Evolutionary conservation across 92 coral and sea anemone genomes (phyloP), one percentile per base, ranked within the genome.

Genomic region (Galaxea fascicularis): DNA sequence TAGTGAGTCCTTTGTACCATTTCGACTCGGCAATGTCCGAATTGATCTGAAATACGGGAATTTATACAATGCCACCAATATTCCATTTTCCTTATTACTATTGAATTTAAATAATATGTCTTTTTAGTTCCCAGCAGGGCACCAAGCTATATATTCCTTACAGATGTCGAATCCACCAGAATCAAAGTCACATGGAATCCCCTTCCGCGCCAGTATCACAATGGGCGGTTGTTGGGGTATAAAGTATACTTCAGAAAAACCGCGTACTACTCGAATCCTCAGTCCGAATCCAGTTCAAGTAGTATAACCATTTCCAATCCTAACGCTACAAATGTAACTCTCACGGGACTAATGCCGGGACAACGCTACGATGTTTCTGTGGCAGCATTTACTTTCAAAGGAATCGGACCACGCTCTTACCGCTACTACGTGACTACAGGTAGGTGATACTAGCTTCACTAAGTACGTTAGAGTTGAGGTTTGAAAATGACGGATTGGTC

Each of bases 141-240:
- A 45, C 77, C 77, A 0, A 49, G 21, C 15, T 13, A 16, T 27
- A 22, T 47, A 25, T 13, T 31, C 22, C 8, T 49, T 14, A 49
- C 41, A 13, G 30, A 73, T 25, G 41, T 73, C 9, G 25, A 41
- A 52, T 28, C 60, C 14, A 73, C 77, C 14, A 18, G 22, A 1
- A 9, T 73, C 62, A 73, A 39, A 27, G 44, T 73, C 2, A 18
- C 28, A 17, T 73, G 77, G 77, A 20, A 22, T 44, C 52, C 24
- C 16, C 27, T 69, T 69, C 74, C 74, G 8, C 53, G 15, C 15
- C 74, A 47, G 21, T 73, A 45, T 73, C 44, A 49, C 62, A 73
- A 73, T 24, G 77, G 77, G 5, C 62, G 62, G 12, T 22, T 73
- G 62, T 51, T 47, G 41, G 77, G 77, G 4, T 73, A 73, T n/a